Base-by-base conservation (phyloP, 2,888 invertebrate genomes). In the Athalia rosae region DNA sequence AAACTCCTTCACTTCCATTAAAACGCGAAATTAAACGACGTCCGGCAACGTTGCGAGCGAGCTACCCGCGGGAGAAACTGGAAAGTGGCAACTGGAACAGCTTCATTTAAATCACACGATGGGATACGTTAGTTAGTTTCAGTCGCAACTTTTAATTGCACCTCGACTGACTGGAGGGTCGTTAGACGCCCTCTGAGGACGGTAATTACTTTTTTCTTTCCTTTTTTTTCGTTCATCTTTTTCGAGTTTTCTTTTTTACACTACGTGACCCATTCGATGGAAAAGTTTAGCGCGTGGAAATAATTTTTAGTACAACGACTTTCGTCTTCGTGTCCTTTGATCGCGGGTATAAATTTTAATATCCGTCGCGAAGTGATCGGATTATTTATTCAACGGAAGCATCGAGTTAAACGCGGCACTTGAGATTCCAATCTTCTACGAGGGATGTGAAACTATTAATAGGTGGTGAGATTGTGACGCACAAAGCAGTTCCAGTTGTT, bases 111-210 rank as follows among this genome's bases (percentile, higher is more conserved):
- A 88, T 88, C 88, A 88, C 87, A 85, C 85, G 84, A 85, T 82
- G 82, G 80, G 8, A 80, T 83, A 83, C 83, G 85, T 88, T 87
- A 87, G 87, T 88, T 87, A 85, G 87, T 84, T 83, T 82, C 84
- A 82, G 84, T 86, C 87, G 83, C 87, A 88, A 88, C 88, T 88
- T 88, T 88, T 88, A 88, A 88, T 88, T 88, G 88, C 88, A 84
- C 86, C 83, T 82, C 84, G 83, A 80, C 84, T 85, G 86, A 85
- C 87, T 85, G 81, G 86, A 87, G 88, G 83, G 85, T 84, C 87
- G 87, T 88, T 88, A 86, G 83, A 83, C 78, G 77, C 80, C 85
- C 82, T 82, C 83, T 77, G 74, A 82, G 80, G 84, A 81, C 80
- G 77, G 79, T 61, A 62, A 79, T 76, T 76, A 79, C 77, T 82